These are phyloP conservation scores for Trididemnum nubilum DNA, from an alignment of 23 tunicate genomes.

Conservation along the genomic window DNA sequence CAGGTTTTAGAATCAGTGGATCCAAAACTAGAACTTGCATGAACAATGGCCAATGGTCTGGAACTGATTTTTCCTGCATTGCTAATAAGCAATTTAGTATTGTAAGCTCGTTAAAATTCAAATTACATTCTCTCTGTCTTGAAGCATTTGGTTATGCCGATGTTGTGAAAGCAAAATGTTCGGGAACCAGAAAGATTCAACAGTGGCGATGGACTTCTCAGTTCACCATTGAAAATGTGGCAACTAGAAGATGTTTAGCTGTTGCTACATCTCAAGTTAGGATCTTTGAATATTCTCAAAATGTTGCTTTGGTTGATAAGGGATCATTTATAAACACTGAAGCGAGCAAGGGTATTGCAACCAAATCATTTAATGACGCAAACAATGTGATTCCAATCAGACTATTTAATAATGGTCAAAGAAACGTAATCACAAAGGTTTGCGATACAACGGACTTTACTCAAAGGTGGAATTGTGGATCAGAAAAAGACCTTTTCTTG, in stretches of 20 bases:
- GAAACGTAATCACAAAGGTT: not conserved
- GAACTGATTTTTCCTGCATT: not conserved
- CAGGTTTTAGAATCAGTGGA: not conserved
- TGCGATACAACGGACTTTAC: not conserved
- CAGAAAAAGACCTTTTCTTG: not conserved
- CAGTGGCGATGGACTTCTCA: constrained; percentile 1
- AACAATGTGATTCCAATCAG: not conserved
- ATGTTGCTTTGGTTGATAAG: not conserved
- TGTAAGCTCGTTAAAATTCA: not conserved
- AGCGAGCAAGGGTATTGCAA: no score
- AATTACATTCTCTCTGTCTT: constrained; percentile 6
- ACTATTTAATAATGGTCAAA: not conserved
- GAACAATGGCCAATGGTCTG: constrained; percentile 12
- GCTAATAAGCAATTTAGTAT: not conserved
- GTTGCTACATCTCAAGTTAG: not conserved
- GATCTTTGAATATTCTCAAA: no score
- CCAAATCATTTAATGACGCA: no score
- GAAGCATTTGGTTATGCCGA: not conserved
- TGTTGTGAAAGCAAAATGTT: not conserved
- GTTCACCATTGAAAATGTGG: not conserved
- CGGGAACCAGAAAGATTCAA: not conserved
- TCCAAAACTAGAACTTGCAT: not conserved
- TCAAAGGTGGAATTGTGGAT: not conserved
- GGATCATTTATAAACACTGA: not conserved
- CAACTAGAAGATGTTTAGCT: not conserved